Conservation (phyloP, 2,797 vertebrate species). For the Oreonectes daqikongensis region DNA sequence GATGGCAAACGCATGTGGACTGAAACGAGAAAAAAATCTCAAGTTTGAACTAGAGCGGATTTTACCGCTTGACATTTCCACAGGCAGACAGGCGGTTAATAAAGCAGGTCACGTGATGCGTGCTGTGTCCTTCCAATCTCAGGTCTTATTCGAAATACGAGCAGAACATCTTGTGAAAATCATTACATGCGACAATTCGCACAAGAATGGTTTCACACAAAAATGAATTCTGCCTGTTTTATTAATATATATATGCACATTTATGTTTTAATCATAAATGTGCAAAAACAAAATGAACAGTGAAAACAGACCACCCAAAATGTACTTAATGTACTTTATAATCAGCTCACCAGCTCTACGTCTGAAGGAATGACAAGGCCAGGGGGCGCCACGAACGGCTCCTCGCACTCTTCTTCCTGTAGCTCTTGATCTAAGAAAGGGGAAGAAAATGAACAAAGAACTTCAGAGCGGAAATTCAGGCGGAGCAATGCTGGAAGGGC, state of each 20-base stretch:
- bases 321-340: not conserved
- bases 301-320: too few relatives aligned
- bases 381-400: conserved; percentile 91
- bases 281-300: too few relatives aligned
- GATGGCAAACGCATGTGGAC: too few relatives aligned
- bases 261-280: too few relatives aligned
- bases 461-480: not conserved
- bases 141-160: not conserved
- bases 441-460: not conserved
- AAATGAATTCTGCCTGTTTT: too few relatives aligned
- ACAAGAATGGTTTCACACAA: not conserved
- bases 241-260: too few relatives aligned
- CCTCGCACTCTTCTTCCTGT: conserved; percentile 85
- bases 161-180: not conserved
- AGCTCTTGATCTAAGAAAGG: conserved; percentile 75
- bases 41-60: not conserved
- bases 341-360: conserved; percentile 89
- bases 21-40: too few relatives aligned
- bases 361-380: conserved; percentile 91
- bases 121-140: not conserved
- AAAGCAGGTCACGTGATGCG: not conserved
- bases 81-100: not conserved
- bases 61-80: not conserved
- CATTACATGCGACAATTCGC: not conserved
- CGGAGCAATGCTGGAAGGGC: not conserved